phyloP scores from a whole-genome alignment of 2,888 invertebrate species.

The Empis livida region DNA sequence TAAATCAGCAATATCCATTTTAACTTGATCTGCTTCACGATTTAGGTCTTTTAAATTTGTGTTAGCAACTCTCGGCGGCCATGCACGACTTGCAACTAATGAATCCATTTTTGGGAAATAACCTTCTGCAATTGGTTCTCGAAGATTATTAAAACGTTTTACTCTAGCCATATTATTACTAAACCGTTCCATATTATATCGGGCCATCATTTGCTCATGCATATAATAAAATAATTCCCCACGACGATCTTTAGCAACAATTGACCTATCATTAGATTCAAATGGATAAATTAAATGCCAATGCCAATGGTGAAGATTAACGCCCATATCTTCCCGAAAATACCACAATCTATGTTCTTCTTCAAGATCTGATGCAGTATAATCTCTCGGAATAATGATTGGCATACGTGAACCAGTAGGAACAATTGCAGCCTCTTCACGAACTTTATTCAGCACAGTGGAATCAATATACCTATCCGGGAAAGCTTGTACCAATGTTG shows the following conservation, averaged over 20 bases:
- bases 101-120: constrained; percentile 79
- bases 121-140: constrained; percentile 57
- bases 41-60: constrained; percentile 46
- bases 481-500: constrained; percentile 50
- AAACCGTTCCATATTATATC: constrained; percentile 64
- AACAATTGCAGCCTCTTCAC: constrained; percentile 45
- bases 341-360: constrained; percentile 54
- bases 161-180: constrained; percentile 56
- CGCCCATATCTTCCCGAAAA: constrained; percentile 43
- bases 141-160: constrained; percentile 48
- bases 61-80: constrained; percentile 55
- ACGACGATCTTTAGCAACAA: constrained; percentile 51
- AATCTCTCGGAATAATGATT: constrained; percentile 48
- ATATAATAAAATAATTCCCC: constrained; percentile 72
- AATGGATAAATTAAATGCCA: constrained; percentile 61
- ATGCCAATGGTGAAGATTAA: constrained; percentile 44
- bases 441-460: constrained; percentile 42
- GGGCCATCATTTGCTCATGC: constrained; percentile 49
- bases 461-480: constrained; percentile 53
- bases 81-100: constrained; percentile 57
- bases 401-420: constrained; percentile 50
- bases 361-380: constrained; percentile 60
- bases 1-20: constrained; percentile 53
- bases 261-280: constrained; percentile 44
- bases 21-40: constrained; percentile 53